Evolutionary conservation across 2,888 invertebrate species (phyloP).

Genomic region (Andrena marginata): DNA sequence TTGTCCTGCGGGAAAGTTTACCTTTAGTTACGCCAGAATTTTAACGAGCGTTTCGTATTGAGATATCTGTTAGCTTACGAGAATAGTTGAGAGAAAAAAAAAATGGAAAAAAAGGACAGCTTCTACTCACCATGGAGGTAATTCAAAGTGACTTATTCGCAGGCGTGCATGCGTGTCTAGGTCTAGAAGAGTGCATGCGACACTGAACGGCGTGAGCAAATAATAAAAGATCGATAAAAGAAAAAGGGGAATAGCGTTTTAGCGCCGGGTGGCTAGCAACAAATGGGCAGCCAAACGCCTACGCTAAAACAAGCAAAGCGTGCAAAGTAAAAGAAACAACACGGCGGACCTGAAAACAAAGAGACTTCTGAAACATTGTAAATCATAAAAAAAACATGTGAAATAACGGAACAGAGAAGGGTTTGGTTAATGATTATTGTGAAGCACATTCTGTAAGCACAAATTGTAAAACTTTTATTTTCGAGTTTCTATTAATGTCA

Average conservation of each 20-base stretch:
- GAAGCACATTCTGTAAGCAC: neutral
- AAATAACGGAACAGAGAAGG: slow-evolving; percentile 6
- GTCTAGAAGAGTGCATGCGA: slow-evolving; percentile 69
- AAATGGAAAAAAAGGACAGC: neutral
- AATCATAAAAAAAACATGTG: neutral
- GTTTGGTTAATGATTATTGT: neutral
- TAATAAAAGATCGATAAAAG: slow-evolving; percentile 41
- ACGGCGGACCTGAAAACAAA: neutral
- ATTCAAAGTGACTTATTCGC: slow-evolving; percentile 67
- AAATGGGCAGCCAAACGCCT: slow-evolving; percentile 8
- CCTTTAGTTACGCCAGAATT: neutral
- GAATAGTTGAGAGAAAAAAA: too few species aligned
- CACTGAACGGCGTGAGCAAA: slow-evolving; percentile 59
- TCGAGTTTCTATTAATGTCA: neutral
- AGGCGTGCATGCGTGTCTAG: slow-evolving; percentile 72
- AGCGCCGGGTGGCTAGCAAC: slow-evolving; percentile 1
- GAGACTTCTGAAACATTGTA: slow-evolving; percentile 37
- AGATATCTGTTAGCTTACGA: too few species aligned
- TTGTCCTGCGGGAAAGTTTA: slow-evolving; percentile 64
- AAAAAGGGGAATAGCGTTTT: neutral
- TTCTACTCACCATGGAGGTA: slow-evolving; percentile 79
- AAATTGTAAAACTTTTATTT: neutral
- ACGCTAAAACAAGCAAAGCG: slow-evolving; percentile 37
- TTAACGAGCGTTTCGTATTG: neutral
- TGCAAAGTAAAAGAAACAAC: slow-evolving; percentile 14